Evolutionary conservation across 2,113 vertebrate genomes (phyloP).

Genomic region (Mugil cephalus): DNA sequence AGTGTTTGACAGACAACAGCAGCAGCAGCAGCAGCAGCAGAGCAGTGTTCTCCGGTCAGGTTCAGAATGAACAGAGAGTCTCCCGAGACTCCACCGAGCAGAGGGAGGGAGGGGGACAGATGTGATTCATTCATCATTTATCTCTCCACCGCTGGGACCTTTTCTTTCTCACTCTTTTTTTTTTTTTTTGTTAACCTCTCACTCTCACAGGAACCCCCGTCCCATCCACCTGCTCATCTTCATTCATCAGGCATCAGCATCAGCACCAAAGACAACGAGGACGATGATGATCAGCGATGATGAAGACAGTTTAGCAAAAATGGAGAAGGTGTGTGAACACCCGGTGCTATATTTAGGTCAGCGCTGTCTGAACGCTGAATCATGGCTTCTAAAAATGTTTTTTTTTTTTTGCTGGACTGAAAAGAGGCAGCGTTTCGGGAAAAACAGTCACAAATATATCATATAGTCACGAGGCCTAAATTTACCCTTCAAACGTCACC

Average conservation of each 20-base stretch:
- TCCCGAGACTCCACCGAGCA: constrained; percentile 42
- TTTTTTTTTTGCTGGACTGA: constrained; percentile 1
- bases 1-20: constrained; percentile 4
- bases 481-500: too few relatives aligned
- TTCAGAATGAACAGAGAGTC: constrained; percentile 30
- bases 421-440: background rate
- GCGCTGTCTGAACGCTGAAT: background rate
- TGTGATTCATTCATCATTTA: constrained; percentile 80
- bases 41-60: constrained; percentile 25
- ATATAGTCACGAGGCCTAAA: too few relatives aligned
- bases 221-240: constrained; percentile 15
- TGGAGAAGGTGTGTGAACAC: background rate
- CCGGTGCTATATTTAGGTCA: constrained; percentile 2
- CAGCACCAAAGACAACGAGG: constrained; percentile 1
- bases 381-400: background rate
- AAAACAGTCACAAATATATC: too few relatives aligned
- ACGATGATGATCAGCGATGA: constrained; percentile 12
- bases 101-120: constrained; percentile 55
- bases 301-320: constrained; percentile 9
- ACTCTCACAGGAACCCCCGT: constrained; percentile 24
- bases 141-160: constrained; percentile 61
- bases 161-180: constrained; percentile 20
- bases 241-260: constrained; percentile 33
- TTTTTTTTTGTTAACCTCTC: constrained; percentile 26
- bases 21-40: constrained; percentile 13